Percentiles rank a stretch among this genome's conserved stretches.
phyloP scores from a whole-genome alignment of 2,797 vertebrate genomes.

The Etheostoma perlongum region DNA sequence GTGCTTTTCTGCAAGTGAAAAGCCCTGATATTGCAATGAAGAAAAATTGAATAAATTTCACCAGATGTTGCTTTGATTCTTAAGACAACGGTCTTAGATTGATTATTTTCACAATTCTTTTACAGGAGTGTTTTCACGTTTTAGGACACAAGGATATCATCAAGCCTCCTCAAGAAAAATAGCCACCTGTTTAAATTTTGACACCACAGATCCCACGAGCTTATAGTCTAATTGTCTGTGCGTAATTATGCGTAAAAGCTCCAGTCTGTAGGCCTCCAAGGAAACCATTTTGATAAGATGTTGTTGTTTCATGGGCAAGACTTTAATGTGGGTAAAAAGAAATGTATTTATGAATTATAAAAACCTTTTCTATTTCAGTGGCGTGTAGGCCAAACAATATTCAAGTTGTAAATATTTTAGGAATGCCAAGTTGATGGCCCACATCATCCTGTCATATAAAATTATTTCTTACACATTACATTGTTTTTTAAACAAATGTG shows the following conservation, averaged over 20 bases:
- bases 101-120: slow-evolving; percentile 74
- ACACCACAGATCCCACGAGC: slow-evolving; percentile 50
- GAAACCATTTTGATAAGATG: slow-evolving; percentile 15
- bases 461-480: not conserved
- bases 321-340: slow-evolving; percentile 14
- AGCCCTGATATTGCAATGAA: slow-evolving; percentile 86
- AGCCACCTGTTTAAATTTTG: slow-evolving; percentile 41
- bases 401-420: slow-evolving; percentile 10
- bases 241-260: slow-evolving; percentile 73
- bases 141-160: slow-evolving; percentile 39
- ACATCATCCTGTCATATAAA: slow-evolving; percentile 22
- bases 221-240: slow-evolving; percentile 61
- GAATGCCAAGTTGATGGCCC: slow-evolving; percentile 28
- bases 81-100: slow-evolving; percentile 81
- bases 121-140: slow-evolving; percentile 42
- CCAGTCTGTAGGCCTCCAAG: slow-evolving; percentile 31
- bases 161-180: slow-evolving; percentile 7
- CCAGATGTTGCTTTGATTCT: slow-evolving; percentile 88
- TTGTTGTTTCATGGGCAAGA: slow-evolving; percentile 23
- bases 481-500: slow-evolving; percentile 3
- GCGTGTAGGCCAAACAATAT: slow-evolving; percentile 20
- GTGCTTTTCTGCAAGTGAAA: slow-evolving; percentile 89
- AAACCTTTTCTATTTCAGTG: slow-evolving; percentile 4
- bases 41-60: slow-evolving; percentile 95
- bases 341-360: slow-evolving; percentile 12